Evolutionary conservation across 1,140 invertebrate species (phyloP).

Genomic region (Lasaia peninsularis): DNA sequence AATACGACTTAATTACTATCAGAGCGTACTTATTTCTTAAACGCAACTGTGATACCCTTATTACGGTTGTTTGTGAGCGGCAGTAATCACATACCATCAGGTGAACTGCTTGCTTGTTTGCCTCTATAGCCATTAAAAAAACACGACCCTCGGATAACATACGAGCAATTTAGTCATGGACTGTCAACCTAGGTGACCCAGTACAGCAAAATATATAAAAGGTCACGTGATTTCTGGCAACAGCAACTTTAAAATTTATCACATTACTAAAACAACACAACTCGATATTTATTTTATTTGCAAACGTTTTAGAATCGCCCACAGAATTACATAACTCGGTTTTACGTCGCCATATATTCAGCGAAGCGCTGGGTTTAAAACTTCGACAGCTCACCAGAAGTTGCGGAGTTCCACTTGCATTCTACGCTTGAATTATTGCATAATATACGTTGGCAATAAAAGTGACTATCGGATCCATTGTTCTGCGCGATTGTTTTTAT

Average conservation of each 20-base stretch:
- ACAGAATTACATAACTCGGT: constrained; percentile 3
- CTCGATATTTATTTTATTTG: not conserved
- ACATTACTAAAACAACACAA: not conserved
- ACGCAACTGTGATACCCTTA: no score
- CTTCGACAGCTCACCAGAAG: constrained; percentile 8
- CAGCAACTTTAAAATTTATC: not conserved
- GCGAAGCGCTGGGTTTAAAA: constrained; percentile 1
- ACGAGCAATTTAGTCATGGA: no score
- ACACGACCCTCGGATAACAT: no score
- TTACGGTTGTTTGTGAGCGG: no score
- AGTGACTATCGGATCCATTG: constrained; percentile 41
- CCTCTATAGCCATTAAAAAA: no score
- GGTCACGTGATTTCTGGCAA: no score
- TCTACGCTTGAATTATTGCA: constrained; percentile 50
- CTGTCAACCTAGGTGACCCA: no score
- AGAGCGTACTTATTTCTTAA: no score
- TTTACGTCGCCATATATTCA: not conserved
- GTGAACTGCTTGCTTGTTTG: no score
- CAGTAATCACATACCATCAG: no score
- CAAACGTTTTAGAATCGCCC: not conserved
- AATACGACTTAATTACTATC: no score
- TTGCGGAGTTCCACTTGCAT: constrained; percentile 38
- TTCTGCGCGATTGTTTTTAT: constrained; percentile 49
- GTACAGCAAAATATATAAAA: no score
- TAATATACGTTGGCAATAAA: constrained; percentile 53